These are phyloP conservation scores for Sarcophilus harrisii DNA, from an alignment of 2,797 vertebrate genomes.

Conservation along the genomic window DNA sequence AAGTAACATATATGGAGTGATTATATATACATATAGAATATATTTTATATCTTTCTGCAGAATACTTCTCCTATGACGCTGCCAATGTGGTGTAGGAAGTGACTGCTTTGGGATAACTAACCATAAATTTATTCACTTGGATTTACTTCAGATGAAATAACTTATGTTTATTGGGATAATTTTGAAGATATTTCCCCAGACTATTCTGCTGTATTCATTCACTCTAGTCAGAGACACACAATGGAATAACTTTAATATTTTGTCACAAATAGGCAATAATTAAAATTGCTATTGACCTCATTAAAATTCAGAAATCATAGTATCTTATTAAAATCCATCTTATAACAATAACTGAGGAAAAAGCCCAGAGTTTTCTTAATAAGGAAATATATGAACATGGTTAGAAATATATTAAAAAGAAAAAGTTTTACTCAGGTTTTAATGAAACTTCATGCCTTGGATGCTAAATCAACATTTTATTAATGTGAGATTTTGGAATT, in stretches of 20 bases:
- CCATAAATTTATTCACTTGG: neutral
- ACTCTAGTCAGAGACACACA: constrained; percentile 37
- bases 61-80: constrained; percentile 16
- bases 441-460: constrained; percentile 51
- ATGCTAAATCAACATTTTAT: constrained; percentile 38
- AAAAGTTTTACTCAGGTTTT: constrained; percentile 11
- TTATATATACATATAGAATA: neutral
- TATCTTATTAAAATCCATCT: neutral
- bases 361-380: constrained; percentile 36
- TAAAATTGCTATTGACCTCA: constrained; percentile 21
- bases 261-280: constrained; percentile 43
- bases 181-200: constrained; percentile 61
- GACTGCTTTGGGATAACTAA: neutral
- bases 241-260: constrained; percentile 49
- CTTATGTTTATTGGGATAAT: constrained; percentile 39
- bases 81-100: neutral
- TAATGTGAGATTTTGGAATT: constrained; percentile 31
- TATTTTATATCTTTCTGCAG: neutral
- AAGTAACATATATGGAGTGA: neutral
- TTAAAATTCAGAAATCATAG: constrained; percentile 23
- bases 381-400: constrained; percentile 23
- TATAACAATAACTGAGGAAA: constrained; percentile 45
- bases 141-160: constrained; percentile 46
- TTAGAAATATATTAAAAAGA: constrained; percentile 56
- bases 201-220: constrained; percentile 47